Evolutionary conservation across 1,140 invertebrate genomes (phyloP).

Genomic region (Campoletis sonorensis): DNA sequence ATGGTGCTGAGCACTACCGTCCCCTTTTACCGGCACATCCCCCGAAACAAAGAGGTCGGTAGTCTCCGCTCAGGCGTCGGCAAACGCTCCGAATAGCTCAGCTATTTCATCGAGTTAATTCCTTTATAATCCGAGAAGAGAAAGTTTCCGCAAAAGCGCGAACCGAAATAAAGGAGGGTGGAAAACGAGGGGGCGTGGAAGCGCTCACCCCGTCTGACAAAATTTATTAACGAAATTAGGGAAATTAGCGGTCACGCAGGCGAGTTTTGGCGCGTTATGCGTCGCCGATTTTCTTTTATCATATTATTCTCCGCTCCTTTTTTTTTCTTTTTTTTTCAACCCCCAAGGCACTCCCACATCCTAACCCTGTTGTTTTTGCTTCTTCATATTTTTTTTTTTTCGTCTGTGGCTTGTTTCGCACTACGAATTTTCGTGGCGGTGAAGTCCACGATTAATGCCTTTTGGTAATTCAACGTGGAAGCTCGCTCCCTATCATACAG

Average conservation of each 20-base stretch:
- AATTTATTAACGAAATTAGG: conserved; percentile 70
- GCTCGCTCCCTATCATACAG: not conserved
- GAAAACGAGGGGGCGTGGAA: conserved; percentile 25
- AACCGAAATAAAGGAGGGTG: conserved; percentile 22
- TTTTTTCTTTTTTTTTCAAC: not conserved
- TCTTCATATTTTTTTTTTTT: not conserved
- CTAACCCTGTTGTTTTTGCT: not conserved
- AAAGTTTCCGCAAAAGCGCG: conserved; percentile 59
- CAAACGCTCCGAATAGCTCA: conserved; percentile 44
- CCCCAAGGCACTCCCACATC: not conserved
- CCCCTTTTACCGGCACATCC: not conserved
- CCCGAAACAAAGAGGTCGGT: not conserved
- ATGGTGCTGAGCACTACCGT: not conserved
- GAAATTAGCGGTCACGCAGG: conserved; percentile 62
- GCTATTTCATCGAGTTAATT: conserved; percentile 62
- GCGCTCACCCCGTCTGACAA: conserved; percentile 35
- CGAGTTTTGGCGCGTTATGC: conserved; percentile 48
- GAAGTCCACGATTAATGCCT: conserved; percentile 28
- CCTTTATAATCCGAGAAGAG: conserved; percentile 63
- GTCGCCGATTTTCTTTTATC: conserved; percentile 56
- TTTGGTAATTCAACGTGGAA: conserved; percentile 27
- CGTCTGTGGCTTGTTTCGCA: not conserved
- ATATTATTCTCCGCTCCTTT: conserved; percentile 34
- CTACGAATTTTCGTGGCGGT: not conserved
- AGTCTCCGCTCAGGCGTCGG: not conserved